Conservation (phyloP, 2,113 vertebrate species). For the Peromyscus californicus region DNA sequence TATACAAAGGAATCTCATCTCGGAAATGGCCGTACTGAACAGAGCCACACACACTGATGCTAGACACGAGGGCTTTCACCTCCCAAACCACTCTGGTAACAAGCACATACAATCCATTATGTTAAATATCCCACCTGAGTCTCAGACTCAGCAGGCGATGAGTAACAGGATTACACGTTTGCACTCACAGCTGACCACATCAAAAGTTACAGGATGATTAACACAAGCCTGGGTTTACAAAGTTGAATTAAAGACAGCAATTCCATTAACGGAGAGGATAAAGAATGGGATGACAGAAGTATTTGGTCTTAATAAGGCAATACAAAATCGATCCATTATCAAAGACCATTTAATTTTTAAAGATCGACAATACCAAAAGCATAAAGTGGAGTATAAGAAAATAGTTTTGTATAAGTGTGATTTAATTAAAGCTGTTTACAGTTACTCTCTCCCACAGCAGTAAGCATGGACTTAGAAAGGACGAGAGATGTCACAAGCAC, state of each 20-base stretch:
- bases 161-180: constrained; percentile 71
- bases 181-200: constrained; percentile 79
- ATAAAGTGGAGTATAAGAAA: constrained; percentile 86
- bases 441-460: constrained; percentile 84
- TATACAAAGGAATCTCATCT: constrained; percentile 83
- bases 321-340: constrained; percentile 86
- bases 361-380: constrained; percentile 86
- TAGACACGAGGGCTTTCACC: constrained; percentile 73
- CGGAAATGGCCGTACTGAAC: constrained; percentile 81
- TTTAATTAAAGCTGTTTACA: constrained; percentile 87
- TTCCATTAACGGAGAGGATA: constrained; percentile 78
- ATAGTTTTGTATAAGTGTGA: constrained; percentile 86
- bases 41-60: constrained; percentile 65
- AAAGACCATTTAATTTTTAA: constrained; percentile 82
- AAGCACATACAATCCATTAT: constrained; percentile 76
- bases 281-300: constrained; percentile 83
- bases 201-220: constrained; percentile 80
- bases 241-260: constrained; percentile 79
- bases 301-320: constrained; percentile 88
- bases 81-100: constrained; percentile 80
- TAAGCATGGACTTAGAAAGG: constrained; percentile 81
- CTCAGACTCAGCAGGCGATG: constrained; percentile 77
- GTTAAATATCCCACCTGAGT: constrained; percentile 81
- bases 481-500: constrained; percentile 82
- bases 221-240: constrained; percentile 83